phyloP scores from a whole-genome alignment of 2,113 vertebrate species.

The Chlorodrepanis virens region DNA sequence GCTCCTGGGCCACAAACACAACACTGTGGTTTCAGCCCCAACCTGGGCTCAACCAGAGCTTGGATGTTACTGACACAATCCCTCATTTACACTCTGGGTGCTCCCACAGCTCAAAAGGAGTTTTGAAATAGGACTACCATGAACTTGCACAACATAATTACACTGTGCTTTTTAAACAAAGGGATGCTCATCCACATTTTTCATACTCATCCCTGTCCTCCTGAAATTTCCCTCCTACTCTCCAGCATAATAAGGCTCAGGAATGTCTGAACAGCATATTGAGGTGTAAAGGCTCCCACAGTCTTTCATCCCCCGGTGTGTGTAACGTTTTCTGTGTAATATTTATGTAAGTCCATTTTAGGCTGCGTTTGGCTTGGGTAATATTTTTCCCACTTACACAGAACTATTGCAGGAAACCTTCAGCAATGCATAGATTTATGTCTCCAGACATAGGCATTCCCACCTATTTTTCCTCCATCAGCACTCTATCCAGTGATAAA shows the following conservation, averaged over 20 bases:
- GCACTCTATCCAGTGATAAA: neutral
- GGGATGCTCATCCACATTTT: neutral
- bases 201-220: neutral
- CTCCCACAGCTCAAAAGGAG: neutral
- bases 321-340: neutral
- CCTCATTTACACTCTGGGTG: neutral
- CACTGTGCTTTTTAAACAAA: neutral
- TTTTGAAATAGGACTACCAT: neutral
- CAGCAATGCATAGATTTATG: neutral
- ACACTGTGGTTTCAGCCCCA: fast-evolving
- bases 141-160: neutral
- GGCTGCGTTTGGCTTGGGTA: neutral
- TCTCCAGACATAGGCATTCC: neutral
- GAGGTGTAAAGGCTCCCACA: neutral
- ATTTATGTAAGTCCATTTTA: neutral
- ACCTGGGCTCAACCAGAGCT: neutral
- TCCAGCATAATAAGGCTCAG: neutral
- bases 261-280: neutral
- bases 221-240: neutral
- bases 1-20: neutral
- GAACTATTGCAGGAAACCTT: neutral
- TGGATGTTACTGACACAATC: neutral
- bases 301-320: neutral
- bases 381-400: neutral
- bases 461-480: neutral